These are phyloP conservation scores for Callipepla squamata DNA, from an alignment of 2,113 vertebrate genomes.

Conservation along the genomic window DNA sequence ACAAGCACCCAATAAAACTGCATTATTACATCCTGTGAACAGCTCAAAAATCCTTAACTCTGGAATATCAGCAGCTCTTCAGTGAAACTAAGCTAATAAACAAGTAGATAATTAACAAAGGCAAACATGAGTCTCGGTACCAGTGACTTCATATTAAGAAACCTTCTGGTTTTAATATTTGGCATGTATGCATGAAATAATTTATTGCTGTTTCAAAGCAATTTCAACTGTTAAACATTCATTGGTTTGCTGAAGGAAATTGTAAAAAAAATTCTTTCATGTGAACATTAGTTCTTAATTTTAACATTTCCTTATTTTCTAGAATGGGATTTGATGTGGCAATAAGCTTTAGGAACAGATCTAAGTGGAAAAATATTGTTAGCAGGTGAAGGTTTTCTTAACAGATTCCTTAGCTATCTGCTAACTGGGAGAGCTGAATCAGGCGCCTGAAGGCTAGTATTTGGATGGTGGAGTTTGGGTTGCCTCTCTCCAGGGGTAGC, in stretches of 20 bases:
- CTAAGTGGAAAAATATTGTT: conserved; percentile 71
- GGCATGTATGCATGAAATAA: conserved; percentile 74
- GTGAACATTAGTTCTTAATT: conserved; percentile 79
- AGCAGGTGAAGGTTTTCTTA: conserved; percentile 66
- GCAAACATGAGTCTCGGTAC: conserved; percentile 63
- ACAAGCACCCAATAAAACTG: conserved; percentile 54
- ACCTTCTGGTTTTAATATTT: conserved; percentile 78
- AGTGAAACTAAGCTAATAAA: conserved; percentile 71
- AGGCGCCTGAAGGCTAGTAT: accelerated
- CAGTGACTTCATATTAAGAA: conserved; percentile 68
- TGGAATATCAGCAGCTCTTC: conserved; percentile 58
- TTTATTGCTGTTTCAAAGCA: conserved; percentile 76
- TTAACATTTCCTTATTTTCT: conserved; percentile 78
- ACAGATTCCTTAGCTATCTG: not conserved
- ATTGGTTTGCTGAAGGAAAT: conserved; percentile 75
- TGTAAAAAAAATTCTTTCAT: conserved; percentile 71
- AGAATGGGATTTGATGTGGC: conserved; percentile 71
- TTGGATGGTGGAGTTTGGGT: not conserved
- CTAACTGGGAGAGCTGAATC: not conserved
- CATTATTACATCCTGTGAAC: conserved; percentile 67
- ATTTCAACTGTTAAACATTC: conserved; percentile 74
- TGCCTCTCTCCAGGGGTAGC: not conserved
- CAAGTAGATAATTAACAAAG: conserved; percentile 77
- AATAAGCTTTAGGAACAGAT: conserved; percentile 65
- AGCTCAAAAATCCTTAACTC: conserved; percentile 49